Conservation (phyloP, 1,140 invertebrate genomes). For the Apocrypta bakeri region DNA sequence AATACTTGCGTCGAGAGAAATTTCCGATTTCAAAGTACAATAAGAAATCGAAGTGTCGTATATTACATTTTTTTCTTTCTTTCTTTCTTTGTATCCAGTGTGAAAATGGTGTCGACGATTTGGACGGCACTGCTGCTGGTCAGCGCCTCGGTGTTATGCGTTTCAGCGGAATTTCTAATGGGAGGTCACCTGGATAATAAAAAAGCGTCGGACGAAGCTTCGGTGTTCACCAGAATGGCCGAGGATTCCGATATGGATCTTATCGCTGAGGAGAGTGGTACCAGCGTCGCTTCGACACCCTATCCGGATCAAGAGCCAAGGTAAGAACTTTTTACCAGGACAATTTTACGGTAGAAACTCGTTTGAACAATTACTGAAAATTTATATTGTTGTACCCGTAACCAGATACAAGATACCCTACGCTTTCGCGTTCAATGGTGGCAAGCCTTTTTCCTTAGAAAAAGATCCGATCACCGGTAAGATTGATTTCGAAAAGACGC, state of each 20-base stretch:
- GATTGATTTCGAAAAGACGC: constrained; percentile 76
- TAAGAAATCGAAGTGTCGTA: no score
- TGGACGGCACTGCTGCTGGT: constrained; percentile 46
- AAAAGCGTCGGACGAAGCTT: constrained; percentile 44
- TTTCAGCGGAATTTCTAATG: constrained; percentile 41
- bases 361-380: neutral
- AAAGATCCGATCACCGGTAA: constrained; percentile 81
- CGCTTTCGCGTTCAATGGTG: constrained; percentile 78
- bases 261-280: constrained; percentile 63
- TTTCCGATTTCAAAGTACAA: no score
- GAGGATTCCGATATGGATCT: constrained; percentile 64
- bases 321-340: no score
- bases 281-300: constrained; percentile 31
- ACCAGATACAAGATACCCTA: constrained; percentile 65
- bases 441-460: constrained; percentile 81
- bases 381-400: no score
- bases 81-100: neutral
- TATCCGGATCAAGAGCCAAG: constrained; percentile 50
- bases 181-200: constrained; percentile 55
- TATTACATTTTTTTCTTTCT: neutral
- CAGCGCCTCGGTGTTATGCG: neutral
- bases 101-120: constrained; percentile 50
- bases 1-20: neutral
- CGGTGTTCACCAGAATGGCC: constrained; percentile 57
- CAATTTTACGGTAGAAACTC: neutral